These are phyloP conservation scores for Euzophera pinguis DNA, from an alignment of 2,888 invertebrate species.

Conservation along the genomic window DNA sequence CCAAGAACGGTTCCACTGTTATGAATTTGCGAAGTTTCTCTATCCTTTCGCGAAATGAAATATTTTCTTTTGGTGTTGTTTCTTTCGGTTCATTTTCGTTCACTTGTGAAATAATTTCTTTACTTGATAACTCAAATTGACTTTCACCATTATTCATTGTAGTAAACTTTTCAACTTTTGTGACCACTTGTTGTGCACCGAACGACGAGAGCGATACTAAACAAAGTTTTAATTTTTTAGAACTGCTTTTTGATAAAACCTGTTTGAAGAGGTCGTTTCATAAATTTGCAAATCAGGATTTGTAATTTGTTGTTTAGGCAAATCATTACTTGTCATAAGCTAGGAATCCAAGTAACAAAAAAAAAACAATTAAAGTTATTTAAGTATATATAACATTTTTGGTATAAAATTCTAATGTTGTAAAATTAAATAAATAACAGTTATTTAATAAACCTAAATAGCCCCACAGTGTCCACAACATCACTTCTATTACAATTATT, in stretches of 20 bases:
- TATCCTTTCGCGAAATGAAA: slow-evolving; percentile 1
- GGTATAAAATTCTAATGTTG: too few relatives aligned
- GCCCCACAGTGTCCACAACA: too few relatives aligned
- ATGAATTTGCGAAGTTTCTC: slow-evolving; percentile 38
- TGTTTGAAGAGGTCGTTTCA: background rate
- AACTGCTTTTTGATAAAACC: background rate
- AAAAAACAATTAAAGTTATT: too few relatives aligned
- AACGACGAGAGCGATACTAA: background rate
- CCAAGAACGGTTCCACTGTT: slow-evolving; percentile 83
- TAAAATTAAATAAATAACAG: too few relatives aligned
- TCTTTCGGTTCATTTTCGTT: background rate
- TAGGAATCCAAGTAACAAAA: background rate
- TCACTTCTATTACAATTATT: too few relatives aligned
- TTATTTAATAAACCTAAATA: too few relatives aligned
- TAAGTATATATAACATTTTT: too few relatives aligned
- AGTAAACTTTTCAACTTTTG: background rate
- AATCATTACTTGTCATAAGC: background rate
- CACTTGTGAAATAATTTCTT: background rate
- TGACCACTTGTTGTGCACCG: background rate
- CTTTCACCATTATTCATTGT: slow-evolving; percentile 3
- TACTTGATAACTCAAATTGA: background rate
- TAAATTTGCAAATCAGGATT: slow-evolving; percentile 1
- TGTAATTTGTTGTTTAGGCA: background rate
- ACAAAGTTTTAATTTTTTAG: background rate
- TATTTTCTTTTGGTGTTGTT: background rate